Evolutionary conservation across 2,888 invertebrate genomes (phyloP), one percentile per base, ranked within the genome.

Genomic region (Microctonus brassicae): DNA sequence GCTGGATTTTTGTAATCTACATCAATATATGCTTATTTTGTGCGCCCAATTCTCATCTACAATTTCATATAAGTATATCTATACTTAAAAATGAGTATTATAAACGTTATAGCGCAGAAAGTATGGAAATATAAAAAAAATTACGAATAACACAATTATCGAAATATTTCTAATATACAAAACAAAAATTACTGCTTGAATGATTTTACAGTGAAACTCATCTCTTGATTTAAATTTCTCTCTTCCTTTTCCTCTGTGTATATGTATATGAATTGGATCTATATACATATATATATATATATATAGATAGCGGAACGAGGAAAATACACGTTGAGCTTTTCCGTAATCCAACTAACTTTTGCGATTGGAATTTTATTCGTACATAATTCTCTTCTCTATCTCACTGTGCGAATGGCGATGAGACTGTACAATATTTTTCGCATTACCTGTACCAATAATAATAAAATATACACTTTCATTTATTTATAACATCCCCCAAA

Each of bases 341-440:
- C 57, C 71, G 75, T 76, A 73, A 76, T 76, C 73, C 74, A 72
- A 75, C 76, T 69, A 74, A 76, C 76, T 76, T 75, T 47, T 76
- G 69, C 73, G 67, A 75, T 74, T 73, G 76, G 74, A 76, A 76
- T 74, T 75, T 73, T 67, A 47, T 70, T 47, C 5, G 47, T n/a
- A 63, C 65, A 71, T 73, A 73, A 75, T 75, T 70, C 64, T 57
- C 42, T 29, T 5, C 47, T 47, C 47, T 47, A 1, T 47, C 17
- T 17, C 17, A 20, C 47, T 17, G 47, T 47, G 20, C 29, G 42
- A 26, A 29, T 34, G n/a, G n/a, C n/a, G 33, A 11, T 24, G 55
- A 65, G 36, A 24, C 65, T 65, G 34, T 13, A 52, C 33, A 13
- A 29, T 26, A 34, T 34, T n/a, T 26, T 22, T 47, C 20, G 9